Percentiles rank a stretch among this genome's conserved stretches.
phyloP scores from a whole-genome alignment of 1,140 invertebrate genomes.

The Archivesica marissinica region DNA sequence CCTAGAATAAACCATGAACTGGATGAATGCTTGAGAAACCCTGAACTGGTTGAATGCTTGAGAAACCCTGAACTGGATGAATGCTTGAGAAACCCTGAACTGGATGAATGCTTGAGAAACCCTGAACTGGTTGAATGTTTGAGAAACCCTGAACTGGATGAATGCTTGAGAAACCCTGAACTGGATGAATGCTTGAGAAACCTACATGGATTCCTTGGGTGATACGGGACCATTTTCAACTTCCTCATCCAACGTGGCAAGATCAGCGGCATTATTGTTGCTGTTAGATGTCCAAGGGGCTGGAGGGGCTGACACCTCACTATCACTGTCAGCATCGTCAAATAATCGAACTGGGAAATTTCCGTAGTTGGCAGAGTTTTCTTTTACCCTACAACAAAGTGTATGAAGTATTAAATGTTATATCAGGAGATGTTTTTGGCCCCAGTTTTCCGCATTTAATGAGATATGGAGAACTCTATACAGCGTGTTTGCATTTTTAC shows the following conservation, averaged over 20 bases:
- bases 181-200: not conserved
- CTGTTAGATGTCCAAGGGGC: not conserved
- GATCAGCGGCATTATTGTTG: not conserved
- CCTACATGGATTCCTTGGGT: not conserved
- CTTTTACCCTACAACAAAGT: slow-evolving; percentile 3
- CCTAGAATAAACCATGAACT: too few species aligned
- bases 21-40: not conserved
- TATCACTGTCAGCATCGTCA: not conserved
- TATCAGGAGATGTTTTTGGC: not conserved
- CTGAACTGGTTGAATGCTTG: not conserved
- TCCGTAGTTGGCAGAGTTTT: slow-evolving; percentile 13
- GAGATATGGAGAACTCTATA: not conserved
- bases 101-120: too few species aligned
- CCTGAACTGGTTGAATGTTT: not conserved
- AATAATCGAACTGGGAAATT: not conserved
- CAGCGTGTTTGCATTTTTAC: not conserved
- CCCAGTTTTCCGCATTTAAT: not conserved
- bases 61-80: not conserved
- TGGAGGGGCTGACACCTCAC: not conserved
- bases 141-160: not conserved
- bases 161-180: not conserved
- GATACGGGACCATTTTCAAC: not conserved
- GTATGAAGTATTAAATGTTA: too few species aligned
- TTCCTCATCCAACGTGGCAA: not conserved
- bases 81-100: not conserved